A percentile compares a stretch with the other conserved stretches of the same genome.
These are phyloP conservation scores for Ciconia nigra DNA, from an alignment of 2,797 vertebrate species.

Conservation along the genomic window DNA sequence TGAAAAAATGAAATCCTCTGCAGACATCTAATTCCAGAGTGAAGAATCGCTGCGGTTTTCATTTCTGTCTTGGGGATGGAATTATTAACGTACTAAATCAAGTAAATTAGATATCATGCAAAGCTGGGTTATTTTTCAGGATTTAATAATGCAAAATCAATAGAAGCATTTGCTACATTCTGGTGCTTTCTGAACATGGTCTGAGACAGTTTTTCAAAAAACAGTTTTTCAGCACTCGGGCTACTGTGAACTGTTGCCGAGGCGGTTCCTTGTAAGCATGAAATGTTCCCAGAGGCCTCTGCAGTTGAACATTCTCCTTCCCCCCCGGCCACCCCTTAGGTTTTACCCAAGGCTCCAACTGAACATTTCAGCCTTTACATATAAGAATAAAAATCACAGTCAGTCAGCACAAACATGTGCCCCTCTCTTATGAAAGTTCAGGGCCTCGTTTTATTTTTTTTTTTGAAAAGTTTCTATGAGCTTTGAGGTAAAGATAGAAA, in stretches of 20 bases:
- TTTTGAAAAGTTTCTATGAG: neutral
- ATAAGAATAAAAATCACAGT: neutral
- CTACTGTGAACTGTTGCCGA: neutral
- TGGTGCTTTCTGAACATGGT: neutral
- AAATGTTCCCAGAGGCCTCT: neutral
- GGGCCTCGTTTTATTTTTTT: neutral
- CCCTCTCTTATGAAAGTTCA: neutral
- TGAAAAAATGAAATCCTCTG: neutral
- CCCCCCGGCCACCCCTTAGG: neutral
- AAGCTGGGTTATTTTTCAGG: conserved; percentile 25
- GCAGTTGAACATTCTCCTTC: neutral
- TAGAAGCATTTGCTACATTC: conserved; percentile 11
- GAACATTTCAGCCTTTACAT: neutral
- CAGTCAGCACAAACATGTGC: neutral
- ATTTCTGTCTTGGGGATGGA: neutral
- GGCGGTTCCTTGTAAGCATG: neutral
- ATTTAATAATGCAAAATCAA: conserved; percentile 44
- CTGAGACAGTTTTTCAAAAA: neutral
- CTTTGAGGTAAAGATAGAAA: neutral
- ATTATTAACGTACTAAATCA: conserved; percentile 20
- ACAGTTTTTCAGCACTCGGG: neutral
- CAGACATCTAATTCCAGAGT: neutral
- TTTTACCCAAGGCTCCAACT: neutral
- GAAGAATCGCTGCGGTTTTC: neutral
- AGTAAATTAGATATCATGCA: neutral